Evolutionary conservation across 1,140 invertebrate species (phyloP), one percentile per base, ranked within the genome.

Genomic region (Conus betulinus): DNA sequence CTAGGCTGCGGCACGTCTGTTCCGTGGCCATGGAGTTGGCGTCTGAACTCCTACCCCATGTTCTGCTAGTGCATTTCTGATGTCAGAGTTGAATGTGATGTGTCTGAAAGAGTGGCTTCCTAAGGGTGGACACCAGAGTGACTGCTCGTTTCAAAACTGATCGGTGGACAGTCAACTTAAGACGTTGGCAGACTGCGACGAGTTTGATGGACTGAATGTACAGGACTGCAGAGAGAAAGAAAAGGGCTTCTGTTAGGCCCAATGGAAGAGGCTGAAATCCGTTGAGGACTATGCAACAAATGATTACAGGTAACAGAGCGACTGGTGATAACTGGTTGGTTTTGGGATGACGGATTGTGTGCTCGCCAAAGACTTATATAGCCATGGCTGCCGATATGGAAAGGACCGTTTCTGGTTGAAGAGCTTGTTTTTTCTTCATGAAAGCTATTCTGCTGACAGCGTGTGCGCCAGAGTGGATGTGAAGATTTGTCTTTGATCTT

Each of bases 1-100:
- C 78, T 94, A 94, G 92, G 20, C 67, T 20, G 13, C 7, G 15
- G 67, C 23, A 6, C 67, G 67, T 71, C 6, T n/a, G 67, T 39
- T 39, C 39, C 39, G 39, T 39, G 57, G 8, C 57, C 57, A 60
- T 15, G 15, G 8, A 15, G 57, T 60, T 15, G 4, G 57, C 15
- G 15, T 11, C 57, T 60, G 8, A 60, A 60, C 8, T 60, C 8
- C 57, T 15, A 60, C 57, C 57, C 57, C 57, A 11, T 60, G 57
- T 60, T 60, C 57, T 60, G 57, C 57, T 60, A 60, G 57, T 60
- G 57, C 57, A 15, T 60, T 60, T 60, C 8, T 60, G 57, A 60
- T 11, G 15, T 8, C 8, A 60, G 57, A 11, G 57, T 60, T 71
- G 67, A 23, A 20, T 23, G 67, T 71, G 67, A 23, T 6, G n/a